These are phyloP conservation scores for Tyto alba DNA, from an alignment of 2,113 vertebrate genomes.

Conservation along the genomic window DNA sequence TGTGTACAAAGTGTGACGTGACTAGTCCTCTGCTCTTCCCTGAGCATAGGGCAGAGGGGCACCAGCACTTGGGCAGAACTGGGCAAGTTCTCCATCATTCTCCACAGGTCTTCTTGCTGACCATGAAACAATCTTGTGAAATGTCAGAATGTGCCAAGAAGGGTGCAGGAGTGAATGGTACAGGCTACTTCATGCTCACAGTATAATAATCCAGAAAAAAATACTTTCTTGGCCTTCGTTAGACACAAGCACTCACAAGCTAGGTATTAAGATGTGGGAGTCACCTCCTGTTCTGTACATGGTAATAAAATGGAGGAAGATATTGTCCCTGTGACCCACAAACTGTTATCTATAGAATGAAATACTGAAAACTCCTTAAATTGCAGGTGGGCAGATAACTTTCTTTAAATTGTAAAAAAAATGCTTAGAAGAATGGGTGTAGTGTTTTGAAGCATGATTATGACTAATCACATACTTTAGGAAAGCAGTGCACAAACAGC, in stretches of 20 bases:
- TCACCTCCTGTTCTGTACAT: not conserved
- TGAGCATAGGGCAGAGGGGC: not conserved
- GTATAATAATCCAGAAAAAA: not conserved
- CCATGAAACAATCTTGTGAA: not conserved
- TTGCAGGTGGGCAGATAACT: not conserved
- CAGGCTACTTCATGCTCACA: not conserved
- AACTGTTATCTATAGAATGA: not conserved
- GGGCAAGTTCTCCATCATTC: not conserved
- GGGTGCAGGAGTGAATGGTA: not conserved
- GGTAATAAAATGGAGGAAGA: not conserved
- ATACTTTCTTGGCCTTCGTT: not conserved
- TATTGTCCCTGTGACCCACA: not conserved
- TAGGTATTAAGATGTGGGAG: not conserved
- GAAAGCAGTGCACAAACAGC: not conserved
- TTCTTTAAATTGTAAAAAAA: not conserved
- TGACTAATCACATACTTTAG: constrained; percentile 12
- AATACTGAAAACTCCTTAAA: not conserved
- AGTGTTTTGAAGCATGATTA: not conserved
- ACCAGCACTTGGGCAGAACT: not conserved
- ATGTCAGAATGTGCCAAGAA: not conserved
- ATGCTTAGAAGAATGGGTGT: not conserved
- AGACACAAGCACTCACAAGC: not conserved
- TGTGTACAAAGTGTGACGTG: not conserved
- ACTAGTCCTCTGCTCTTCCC: not conserved
- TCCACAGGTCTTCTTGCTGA: not conserved